Base-by-base conservation (phyloP, 2,797 vertebrate species). In the Anableps anableps region DNA sequence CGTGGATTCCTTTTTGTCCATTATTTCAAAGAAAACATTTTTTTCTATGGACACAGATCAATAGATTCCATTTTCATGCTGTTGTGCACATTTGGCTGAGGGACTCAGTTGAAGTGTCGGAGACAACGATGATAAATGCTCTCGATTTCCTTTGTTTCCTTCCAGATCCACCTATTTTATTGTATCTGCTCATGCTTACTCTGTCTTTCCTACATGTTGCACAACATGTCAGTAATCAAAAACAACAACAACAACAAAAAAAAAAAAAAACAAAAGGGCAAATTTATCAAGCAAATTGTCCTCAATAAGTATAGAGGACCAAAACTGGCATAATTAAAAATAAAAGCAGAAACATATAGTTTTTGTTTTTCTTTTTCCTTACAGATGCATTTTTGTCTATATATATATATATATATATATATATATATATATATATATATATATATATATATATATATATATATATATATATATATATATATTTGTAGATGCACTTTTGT, bases 121-220 rank as follows among this genome's bases (percentile, higher is more conserved):
- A n/a, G 17, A 68, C 17, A 74, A 51, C 41, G 38, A 41, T 77
- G 1, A 74, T 68, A 43, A 66, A 74, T 78, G 76, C 31, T 45
- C 48, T 55, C 31, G 31, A 70, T 75, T 50, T 71, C 45, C 66
- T 74, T n/a, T 45, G 14, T 70, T 68, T 48, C 45, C 58, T 70
- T 48, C 43, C 31, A 71, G 38, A 74, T 34, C 72, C 36, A 34
- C n/a, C 72, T 26, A 4, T 66, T 71, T 60, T 75, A 51, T 43
- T 85, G 77, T 82, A 79, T 78, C 43, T 62, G 72, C 85, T 83
- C 51, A 64, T 85, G 36, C 10, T 10, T 19, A 38, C 19, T 80
- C 76, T 58, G 55, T n/a, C 64, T 80, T 74, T 66, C 51, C 72
- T 81, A 55, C 71, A 74, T 21, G 29, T 74, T 70, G 76, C 73